Conservation (phyloP, 2,797 vertebrate genomes). For the Takifugu ocellatus region DNA sequence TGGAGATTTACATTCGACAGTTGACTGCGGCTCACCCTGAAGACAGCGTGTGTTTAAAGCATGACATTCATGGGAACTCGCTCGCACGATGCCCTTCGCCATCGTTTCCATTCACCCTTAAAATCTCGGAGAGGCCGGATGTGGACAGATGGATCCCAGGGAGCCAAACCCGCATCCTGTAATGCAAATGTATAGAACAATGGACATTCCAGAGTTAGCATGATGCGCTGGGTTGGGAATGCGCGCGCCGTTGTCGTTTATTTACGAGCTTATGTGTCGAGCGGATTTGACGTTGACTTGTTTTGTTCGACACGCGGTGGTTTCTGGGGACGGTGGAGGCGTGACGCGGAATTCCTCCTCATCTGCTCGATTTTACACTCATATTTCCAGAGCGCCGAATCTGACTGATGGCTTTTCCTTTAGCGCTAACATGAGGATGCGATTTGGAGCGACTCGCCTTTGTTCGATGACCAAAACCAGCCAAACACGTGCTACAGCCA, state of each 20-base stretch:
- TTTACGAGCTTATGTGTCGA: no score
- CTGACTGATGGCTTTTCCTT: constrained; percentile 1
- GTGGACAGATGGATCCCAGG: constrained; percentile 39
- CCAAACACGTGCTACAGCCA: neutral
- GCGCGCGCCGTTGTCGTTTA: neutral
- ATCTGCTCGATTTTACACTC: no score
- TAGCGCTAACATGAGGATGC: constrained; percentile 1
- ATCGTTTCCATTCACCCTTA: neutral
- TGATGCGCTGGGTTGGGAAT: constrained; percentile 11
- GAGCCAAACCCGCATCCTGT: constrained; percentile 21
- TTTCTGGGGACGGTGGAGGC: neutral
- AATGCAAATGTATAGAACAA: neutral
- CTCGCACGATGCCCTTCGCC: neutral
- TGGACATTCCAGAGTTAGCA: neutral
- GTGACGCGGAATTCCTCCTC: neutral
- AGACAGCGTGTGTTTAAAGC: constrained; percentile 17
- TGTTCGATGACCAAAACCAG: neutral
- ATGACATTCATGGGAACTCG: constrained; percentile 14
- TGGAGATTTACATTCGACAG: constrained; percentile 27
- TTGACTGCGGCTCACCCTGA: constrained; percentile 14
- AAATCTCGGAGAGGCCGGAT: constrained; percentile 43
- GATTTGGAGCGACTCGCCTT: neutral
- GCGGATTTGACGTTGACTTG: neutral
- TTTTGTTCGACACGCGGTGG: neutral
- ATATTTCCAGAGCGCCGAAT: neutral